Evolutionary conservation across 1,140 invertebrate species (phyloP), one percentile per base, ranked within the genome.

Genomic region (Parapsyche elsis): DNA sequence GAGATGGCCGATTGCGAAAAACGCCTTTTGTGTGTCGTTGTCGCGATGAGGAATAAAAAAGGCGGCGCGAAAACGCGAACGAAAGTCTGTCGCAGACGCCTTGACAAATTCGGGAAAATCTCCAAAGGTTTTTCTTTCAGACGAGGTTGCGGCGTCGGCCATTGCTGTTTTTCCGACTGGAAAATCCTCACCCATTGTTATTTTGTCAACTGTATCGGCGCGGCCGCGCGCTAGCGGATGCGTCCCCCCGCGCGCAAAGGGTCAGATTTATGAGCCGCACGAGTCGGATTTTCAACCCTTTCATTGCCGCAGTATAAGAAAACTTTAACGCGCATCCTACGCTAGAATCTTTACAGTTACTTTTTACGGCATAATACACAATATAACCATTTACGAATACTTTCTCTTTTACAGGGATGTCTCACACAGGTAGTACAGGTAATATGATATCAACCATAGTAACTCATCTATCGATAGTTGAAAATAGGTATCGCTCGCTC

Each of bases 141-240:
- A 57, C 19, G 14, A 57, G 2, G 30, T 4, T 53, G 49, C 10
- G 14, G 70, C 64, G 16, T 12, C 14, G 24, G 70, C 70, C 70
- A 30, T 45, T 45, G 70, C 12, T 38, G 30, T 45, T 71, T 71
- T 71, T 71, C 70, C 70, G 70, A 71, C 70, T 71, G 70, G 70
- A 71, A 71, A 71, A 71, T 71, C 26, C 10, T 71, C 49, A 10
- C 12, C 70, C 70, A 71, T 71, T 71, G 70, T 71, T 71, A 44
- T 71, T 71, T 71, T 71, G 70, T 71, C 70, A 71, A 71, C 70
- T 71, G 70, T 71, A 71, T 71, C 30, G 26, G 10, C 16, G 21
- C 26, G 21, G 70, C 30, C 21, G 70, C 30, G 70, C 23, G 30
- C 9, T 44, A 26, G 7, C 21, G 70, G 30, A 38, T 38, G 30